Evolutionary conservation across 1,140 invertebrate species (phyloP).

Genomic region (Meloidogyne hapla): DNA sequence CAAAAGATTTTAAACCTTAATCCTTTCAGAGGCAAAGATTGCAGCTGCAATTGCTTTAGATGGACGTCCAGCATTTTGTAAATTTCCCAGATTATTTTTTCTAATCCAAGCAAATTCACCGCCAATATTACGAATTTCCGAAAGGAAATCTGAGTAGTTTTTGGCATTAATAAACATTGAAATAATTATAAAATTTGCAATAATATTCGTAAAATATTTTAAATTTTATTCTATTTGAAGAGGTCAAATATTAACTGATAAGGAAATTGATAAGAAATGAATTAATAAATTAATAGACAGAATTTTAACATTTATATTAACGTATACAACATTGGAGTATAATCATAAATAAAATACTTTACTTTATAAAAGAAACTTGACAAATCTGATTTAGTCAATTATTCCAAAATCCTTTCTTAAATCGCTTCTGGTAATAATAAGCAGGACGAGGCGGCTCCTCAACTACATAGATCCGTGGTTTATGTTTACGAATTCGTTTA

Average conservation of each 20-base stretch:
- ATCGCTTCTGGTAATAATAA: neutral
- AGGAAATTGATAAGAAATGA: too few relatives aligned
- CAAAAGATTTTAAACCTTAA: neutral
- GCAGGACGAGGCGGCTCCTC: neutral
- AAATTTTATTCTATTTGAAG: too few relatives aligned
- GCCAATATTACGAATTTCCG: conserved; percentile 2
- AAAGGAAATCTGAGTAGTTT: conserved; percentile 1
- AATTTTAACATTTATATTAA: too few relatives aligned
- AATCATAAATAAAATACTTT: too few relatives aligned
- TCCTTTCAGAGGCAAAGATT: neutral
- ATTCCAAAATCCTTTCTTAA: neutral
- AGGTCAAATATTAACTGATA: too few relatives aligned
- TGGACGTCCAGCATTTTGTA: conserved; percentile 21
- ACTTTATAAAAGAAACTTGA: too few relatives aligned
- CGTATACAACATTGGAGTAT: too few relatives aligned
- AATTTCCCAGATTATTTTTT: neutral
- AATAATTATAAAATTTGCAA: neutral
- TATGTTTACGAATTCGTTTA: neutral
- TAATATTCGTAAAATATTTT: too few relatives aligned
- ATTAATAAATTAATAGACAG: too few relatives aligned
- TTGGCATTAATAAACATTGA: neutral
- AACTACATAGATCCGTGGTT: neutral
- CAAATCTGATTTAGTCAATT: neutral
- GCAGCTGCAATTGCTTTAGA: conserved; percentile 30
- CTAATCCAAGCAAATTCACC: conserved; percentile 4